Base-by-base conservation (phyloP, 2,797 vertebrate genomes). In the Phyllotis vaccarum region DNA sequence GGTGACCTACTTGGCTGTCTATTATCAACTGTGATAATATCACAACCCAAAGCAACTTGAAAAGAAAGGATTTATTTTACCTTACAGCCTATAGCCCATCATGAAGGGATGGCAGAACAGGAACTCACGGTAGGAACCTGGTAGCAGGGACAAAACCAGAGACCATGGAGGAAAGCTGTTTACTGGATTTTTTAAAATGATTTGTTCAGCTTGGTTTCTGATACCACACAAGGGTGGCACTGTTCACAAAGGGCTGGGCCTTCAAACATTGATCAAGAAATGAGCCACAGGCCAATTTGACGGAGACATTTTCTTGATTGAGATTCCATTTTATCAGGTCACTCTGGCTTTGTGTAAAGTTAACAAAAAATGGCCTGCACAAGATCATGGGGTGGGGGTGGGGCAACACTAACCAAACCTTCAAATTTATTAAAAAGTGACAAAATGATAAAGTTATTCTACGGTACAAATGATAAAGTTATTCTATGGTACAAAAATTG, bases 371-470 rank as follows among this genome's bases (percentile, higher is more conserved):
- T 40, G 60, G 27, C 62, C 62, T 66, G 62, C 31, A n/a, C 34
- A n/a, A 66, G 62, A 31, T 24, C 21, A 66, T 52, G 12, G 31
- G 14, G 3, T 74, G 6, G 2, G 0, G 12, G 17, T 34, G 10
- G 31, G 37, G 22, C 4, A 10, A 43, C 37, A 24, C 82, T 91
- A 89, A 88, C 49, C n/a, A 82, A 93, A 58, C 2, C 37, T 80
- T 87, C 70, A 80, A 74, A 96, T 58, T 75, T 60, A 90, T 40
- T 75, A 54, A 34, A 82, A 68, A 79, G 34, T 60, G 89, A 79
- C 14, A 75, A 89, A 79, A 70, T 40, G 31, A 78, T 46, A 54
- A 90, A 90, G 54, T 19, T 75, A 64, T 49, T 40, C 4, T 87
- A 86, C 27, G 21, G 10, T 76, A 56, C 52, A 49, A 79, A n/a